phyloP scores from a whole-genome alignment of 2,888 invertebrate species.

The Yponomeuta sedellus region DNA sequence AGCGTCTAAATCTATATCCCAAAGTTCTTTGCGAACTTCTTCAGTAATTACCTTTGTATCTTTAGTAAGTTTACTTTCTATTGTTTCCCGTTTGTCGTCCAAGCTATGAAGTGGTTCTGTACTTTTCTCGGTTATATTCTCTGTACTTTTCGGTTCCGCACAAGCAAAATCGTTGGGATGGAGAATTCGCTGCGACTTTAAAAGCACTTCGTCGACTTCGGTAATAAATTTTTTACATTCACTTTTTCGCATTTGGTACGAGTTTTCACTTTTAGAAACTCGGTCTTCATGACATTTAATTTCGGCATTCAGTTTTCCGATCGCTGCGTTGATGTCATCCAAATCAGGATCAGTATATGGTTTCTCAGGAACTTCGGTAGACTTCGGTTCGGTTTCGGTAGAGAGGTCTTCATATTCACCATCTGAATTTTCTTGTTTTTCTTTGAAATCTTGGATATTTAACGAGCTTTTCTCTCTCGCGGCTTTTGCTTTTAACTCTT shows the following conservation, averaged over 20 bases:
- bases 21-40: slow-evolving; percentile 42
- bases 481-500: slow-evolving; percentile 30
- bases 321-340: slow-evolving; percentile 55
- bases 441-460: background rate
- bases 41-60: background rate
- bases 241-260: slow-evolving; percentile 50
- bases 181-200: slow-evolving; percentile 54
- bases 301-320: slow-evolving; percentile 52
- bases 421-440: background rate
- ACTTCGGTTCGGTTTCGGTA: too few species aligned
- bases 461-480: slow-evolving; percentile 14
- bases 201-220: slow-evolving; percentile 59
- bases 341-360: slow-evolving; percentile 43
- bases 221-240: slow-evolving; percentile 60
- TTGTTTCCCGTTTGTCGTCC: slow-evolving; percentile 20
- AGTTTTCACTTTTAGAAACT: slow-evolving; percentile 49
- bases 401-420: background rate
- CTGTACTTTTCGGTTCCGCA: too few species aligned
- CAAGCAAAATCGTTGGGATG: slow-evolving; percentile 37
- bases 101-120: slow-evolving; percentile 18
- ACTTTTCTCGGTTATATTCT: too few species aligned
- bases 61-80: slow-evolving; percentile 3
- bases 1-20: slow-evolving; percentile 41
- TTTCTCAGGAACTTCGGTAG: slow-evolving; percentile 23
- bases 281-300: slow-evolving; percentile 54